Base-by-base conservation (phyloP, 2,113 vertebrate species). In the Cervus canadensis region DNA sequence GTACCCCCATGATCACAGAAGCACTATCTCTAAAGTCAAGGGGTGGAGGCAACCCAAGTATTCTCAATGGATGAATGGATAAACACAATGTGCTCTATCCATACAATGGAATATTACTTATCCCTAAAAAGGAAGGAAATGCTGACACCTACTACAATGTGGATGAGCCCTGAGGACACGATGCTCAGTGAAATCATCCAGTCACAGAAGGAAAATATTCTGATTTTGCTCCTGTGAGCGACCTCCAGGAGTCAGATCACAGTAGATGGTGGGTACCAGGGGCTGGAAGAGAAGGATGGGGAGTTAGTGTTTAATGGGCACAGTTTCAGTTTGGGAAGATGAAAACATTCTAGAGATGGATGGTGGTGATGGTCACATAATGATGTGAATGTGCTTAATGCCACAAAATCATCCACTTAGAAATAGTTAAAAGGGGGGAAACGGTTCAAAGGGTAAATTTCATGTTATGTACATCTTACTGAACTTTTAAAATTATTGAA, bases 11-110 rank as follows among this genome's bases (percentile, higher is more conserved):
- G 14, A 54, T 52, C 64, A 54, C 26, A 21, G 79, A 36, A 28
- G 52, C 26, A 11, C 6, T 10, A 6, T 43, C 7, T 45, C 88
- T 15, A 7, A 0, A 21, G 56, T 26, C 36, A 3, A 33, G 64
- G 33, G 19, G 2, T 9, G 0, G 40, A 48, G 30, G n/a, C 19
- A 52, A 17, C 62, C 33, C 52, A 13, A 3, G 45, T 52, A n/a
- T 23, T 67, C 5, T 17, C 21, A 0, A 4, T 1, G 10, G 48
- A 54, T 19, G 28, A 81, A 54, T 1, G 9, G 45, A 43, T 3
- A 54, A 43, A 40, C 23, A 36, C 8, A 7, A 16, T 43, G 26
- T 16, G 17, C 33, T 25, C n/a, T 7, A 2, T 8, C 48, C 48
- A 7, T 17, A 56, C 26, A 33, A 3, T 0, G 6, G 36, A 26